Evolutionary conservation across 2,888 invertebrate genomes (phyloP), one percentile per base, ranked within the genome.

Genomic region (Dryomyza anilis): DNA sequence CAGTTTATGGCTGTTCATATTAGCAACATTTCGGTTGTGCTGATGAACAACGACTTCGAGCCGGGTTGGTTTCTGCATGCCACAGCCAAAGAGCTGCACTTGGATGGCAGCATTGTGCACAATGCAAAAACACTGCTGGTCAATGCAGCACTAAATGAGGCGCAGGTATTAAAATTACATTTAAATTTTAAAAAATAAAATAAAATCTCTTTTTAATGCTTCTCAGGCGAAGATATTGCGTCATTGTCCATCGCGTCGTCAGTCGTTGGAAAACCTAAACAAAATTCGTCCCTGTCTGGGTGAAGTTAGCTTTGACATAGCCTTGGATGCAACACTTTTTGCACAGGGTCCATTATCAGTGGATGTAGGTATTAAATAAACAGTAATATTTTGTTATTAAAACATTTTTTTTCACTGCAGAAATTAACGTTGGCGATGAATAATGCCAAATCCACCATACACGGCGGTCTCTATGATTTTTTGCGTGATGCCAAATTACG

Each of bases 1-100:
- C 81, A 94, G 91, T 94, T 94, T 80, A 92, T 94, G 89, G 93
- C 93, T 12, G 88, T 94, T 21, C 92, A 93, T 77, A 87, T 94
- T 62, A 90, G 91, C 76, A 91, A 93, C 76, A 85, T 91, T 72
- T 89, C 88, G 6, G 86, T 87, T 33, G 86, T 87, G 78, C 84
- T 89, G 63, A 84, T 92, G 79, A 78, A 89, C 78, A 84, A 87
- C 74, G 82, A 81, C 66, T 85, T 87, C 65, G 88, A 88, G 55
- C 89, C 88, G 23, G 89, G 89, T 8, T 92, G 89, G 87, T 84
- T 90, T 25, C 84, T 91, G 3, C 90, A 91, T 74, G 89, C 89
- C 2, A 89, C 89, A 3, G 90, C 92, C 0, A 87, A 88, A 46
- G 91, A 89, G 72, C 81, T 91, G 3, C 87, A 87, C 77, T 82